Conservation (phyloP, 2,113 vertebrate species). For the Oryzias melastigma region DNA sequence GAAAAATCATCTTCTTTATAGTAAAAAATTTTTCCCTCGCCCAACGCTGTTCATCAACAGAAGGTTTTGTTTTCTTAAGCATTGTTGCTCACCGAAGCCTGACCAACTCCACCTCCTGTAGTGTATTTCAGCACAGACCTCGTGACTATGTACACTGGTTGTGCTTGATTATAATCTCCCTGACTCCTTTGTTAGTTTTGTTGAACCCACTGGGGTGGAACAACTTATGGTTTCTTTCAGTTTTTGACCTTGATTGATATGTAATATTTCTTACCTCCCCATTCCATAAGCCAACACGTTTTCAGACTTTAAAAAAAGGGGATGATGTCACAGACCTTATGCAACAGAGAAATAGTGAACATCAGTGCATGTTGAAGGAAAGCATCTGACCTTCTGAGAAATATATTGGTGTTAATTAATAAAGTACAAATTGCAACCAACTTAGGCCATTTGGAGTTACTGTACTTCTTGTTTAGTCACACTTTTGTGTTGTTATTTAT, state of each 20-base stretch:
- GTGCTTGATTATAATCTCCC: conserved; percentile 6
- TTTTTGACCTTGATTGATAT: neutral
- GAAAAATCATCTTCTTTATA: neutral
- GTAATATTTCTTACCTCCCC: neutral
- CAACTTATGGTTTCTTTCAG: neutral
- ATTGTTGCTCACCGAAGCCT: conserved; percentile 20
- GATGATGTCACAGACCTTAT: neutral
- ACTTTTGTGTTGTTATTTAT: too few species aligned
- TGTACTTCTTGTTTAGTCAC: too few species aligned
- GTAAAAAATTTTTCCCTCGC: neutral
- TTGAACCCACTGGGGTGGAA: conserved; percentile 18
- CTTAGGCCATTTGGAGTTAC: too few species aligned
- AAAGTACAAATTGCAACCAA: too few species aligned
- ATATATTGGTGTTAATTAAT: too few species aligned
- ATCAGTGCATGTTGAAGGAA: neutral
- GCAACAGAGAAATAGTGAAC: neutral
- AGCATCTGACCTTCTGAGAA: too few species aligned
- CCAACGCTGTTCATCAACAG: neutral
- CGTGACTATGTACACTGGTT: neutral
- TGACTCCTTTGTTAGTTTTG: conserved; percentile 38
- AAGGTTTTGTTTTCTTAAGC: conserved; percentile 9
- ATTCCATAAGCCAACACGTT: neutral
- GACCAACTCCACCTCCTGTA: conserved; percentile 5
- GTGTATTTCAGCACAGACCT: conserved; percentile 8
- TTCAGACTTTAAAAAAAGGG: neutral